phyloP scores from a whole-genome alignment of 2,888 invertebrate species.

The Apomyelois bistriatella region DNA sequence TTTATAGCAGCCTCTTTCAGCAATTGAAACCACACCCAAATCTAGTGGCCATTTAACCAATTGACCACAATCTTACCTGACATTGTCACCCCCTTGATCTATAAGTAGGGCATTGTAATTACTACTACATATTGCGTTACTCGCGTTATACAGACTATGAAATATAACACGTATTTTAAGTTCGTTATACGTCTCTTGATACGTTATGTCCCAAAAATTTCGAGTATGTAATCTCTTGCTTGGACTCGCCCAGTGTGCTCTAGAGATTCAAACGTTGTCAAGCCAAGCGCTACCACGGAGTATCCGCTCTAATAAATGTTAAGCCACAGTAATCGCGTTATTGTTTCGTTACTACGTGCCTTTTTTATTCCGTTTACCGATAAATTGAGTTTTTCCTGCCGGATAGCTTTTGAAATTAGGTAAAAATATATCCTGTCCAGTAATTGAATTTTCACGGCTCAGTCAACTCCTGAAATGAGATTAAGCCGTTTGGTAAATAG shows the following conservation, averaged over 20 bases:
- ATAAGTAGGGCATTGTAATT: too few relatives aligned
- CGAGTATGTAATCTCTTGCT: too few relatives aligned
- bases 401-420: constrained; percentile 15
- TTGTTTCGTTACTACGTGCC: constrained; percentile 21
- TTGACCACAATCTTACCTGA: too few relatives aligned
- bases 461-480: constrained; percentile 5
- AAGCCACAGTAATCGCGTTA: constrained; percentile 37
- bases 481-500: background rate
- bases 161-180: too few relatives aligned
- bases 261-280: constrained; percentile 14
- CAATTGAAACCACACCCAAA: too few relatives aligned
- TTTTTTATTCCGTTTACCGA: constrained; percentile 12
- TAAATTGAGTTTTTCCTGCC: constrained; percentile 20
- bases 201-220: too few relatives aligned
- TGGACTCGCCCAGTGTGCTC: constrained; percentile 21
- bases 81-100: too few relatives aligned
- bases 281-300: background rate
- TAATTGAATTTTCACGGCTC: constrained; percentile 8
- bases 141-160: too few relatives aligned
- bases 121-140: too few relatives aligned
- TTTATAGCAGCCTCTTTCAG: too few relatives aligned
- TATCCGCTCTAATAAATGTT: constrained; percentile 38
- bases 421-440: constrained; percentile 20
- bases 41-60: too few relatives aligned
- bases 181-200: too few relatives aligned